phyloP scores from a whole-genome alignment of 2,113 vertebrate species.

The Chitala chitala region DNA sequence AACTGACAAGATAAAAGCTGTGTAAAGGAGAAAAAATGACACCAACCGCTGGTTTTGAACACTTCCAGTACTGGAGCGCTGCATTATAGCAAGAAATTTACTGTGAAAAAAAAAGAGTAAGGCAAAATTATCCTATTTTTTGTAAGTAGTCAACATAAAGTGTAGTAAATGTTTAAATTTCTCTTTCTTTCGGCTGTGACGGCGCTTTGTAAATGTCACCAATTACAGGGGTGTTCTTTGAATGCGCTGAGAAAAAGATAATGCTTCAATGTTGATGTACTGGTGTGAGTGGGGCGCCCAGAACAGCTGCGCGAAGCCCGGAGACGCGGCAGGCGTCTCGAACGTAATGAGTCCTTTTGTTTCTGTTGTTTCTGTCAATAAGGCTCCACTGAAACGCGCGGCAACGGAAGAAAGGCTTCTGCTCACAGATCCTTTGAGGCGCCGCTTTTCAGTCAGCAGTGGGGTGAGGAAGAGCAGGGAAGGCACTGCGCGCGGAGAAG shows the following conservation, averaged over 20 bases:
- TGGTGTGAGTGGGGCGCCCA: conserved; percentile 53
- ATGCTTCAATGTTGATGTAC: conserved; percentile 56
- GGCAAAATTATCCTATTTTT: conserved; percentile 68
- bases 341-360: conserved; percentile 60
- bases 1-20: background rate
- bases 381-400: conserved; percentile 45
- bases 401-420: conserved; percentile 55
- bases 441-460: background rate
- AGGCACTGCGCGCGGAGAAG: background rate
- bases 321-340: conserved; percentile 43
- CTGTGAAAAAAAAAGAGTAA: background rate
- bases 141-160: conserved; percentile 63
- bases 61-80: background rate
- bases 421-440: background rate
- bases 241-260: conserved; percentile 54
- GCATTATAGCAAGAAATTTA: background rate
- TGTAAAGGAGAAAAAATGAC: conserved; percentile 4
- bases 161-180: conserved; percentile 65
- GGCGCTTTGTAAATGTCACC: conserved; percentile 65
- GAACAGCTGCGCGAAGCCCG: conserved; percentile 1
- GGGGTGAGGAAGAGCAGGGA: background rate
- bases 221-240: conserved; percentile 69
- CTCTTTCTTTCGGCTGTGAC: conserved; percentile 57
- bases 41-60: background rate
- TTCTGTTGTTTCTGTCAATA: conserved; percentile 32